Base-by-base conservation (phyloP, 2,113 vertebrate genomes). In the Tautogolabrus adspersus region DNA sequence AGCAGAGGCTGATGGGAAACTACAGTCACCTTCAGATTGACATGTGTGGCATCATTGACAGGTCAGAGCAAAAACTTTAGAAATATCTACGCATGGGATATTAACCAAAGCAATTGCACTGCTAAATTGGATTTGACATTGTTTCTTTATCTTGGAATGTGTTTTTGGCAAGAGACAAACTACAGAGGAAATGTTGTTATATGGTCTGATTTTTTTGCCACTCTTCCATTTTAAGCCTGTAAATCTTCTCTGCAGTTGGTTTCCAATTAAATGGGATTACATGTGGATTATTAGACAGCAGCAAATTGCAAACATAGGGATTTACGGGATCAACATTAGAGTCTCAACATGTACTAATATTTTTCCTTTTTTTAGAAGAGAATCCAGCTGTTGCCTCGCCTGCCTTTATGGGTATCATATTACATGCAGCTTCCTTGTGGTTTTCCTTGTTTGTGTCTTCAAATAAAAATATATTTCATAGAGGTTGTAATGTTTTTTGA, bases 21-120 rank as follows among this genome's bases (percentile, higher is more conserved):
- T 98, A 96, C 94, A 97, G 95, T 67, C 93, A 96, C 73, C 93
- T 99, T 73, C 96, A 96, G 77, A 94, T 99, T 82, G 97, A 98
- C 91, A 92, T 97, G 49, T 99, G 97, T 75, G 96, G 95, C 54
- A 97, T 99, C 86, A 95, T 92, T 51, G 97, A 99, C 92, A 96
- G 97, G 97, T 98, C 87, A 93, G 91, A 67, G 5, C 26, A 15
- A 34, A 60, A 38, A 51, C 6, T 30, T 56, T 19, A 5, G 13
- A 60, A 1, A 12, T 13, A 9, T 19, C 6, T 5, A 63, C 2
- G 19, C 7, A 52, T 49, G 47, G 47, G 7, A 49, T 15, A 49
- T 19, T 49, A 8, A 49, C 18, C 3, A 49, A 18, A 49, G 15
- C 47, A 47, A 16, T 12, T 4, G 5, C 12, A 15, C 11, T 3